Base-by-base conservation (phyloP, 2,888 invertebrate species). In the Cerceris rybyensis region DNA sequence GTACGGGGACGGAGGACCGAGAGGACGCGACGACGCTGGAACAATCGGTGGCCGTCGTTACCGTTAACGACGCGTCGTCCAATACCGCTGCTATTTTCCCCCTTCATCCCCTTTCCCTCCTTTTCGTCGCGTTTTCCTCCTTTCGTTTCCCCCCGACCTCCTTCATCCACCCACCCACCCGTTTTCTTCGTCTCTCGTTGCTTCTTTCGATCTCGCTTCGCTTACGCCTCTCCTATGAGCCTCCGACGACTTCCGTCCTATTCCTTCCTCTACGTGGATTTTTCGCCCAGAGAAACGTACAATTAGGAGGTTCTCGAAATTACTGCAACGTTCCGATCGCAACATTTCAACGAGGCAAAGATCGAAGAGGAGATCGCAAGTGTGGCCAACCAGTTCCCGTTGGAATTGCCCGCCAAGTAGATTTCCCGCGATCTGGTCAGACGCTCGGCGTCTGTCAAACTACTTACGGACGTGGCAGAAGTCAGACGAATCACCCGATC, bases 31-130 rank as follows among this genome's bases (percentile, higher is more conserved):
- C 85, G 85, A 87, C 88, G 90, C 88, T 87, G 87, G 86, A 88
- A 90, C 89, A 89, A 90, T 90, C 90, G 90, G 90, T 89, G 86
- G 87, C 88, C 85, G 88, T 90, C 89, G 89, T 90, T 90, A 90
- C 88, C 88, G 88, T 87, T 89, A 90, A 90, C 90, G 89, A 89
- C 88, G 86, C 86, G 80, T 74, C 87, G 84, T 86, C 89, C 89
- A 90, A 89, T 88, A 86, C 88, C 81, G 83, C 86, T 83, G 83
- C 75, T 83, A 80, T 80, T 80, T 81, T 80, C 75, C 73, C 77
- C 72, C 73, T 65, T 64, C 67, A 69, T 64, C 67, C 68, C 71
- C 58, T 63, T 68, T 74, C 61, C 65, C 67, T 52, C 42, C 71
- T 69, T 55, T 72, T 72, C 72, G 55, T 55, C 57, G 54, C 68